Conservation (phyloP, 1,140 invertebrate species). For the Drosophila seguyi region DNA sequence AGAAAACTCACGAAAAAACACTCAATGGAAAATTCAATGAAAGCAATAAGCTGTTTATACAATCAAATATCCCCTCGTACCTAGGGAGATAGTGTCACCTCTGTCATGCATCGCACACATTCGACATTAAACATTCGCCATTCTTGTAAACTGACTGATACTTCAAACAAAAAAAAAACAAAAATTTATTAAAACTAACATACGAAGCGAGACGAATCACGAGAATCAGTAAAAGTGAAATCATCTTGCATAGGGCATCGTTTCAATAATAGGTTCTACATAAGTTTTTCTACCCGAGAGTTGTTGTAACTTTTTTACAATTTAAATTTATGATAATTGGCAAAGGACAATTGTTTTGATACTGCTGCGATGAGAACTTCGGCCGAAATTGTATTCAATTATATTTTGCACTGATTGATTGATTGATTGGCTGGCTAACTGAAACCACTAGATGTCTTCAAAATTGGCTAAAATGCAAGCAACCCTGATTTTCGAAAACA, state of each 20-base stretch:
- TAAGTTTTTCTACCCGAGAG: conserved; percentile 78
- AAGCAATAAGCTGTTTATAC: conserved; percentile 78
- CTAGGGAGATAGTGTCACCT: conserved; percentile 14
- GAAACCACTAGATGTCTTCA: conserved; percentile 81
- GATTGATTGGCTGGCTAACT: conserved; percentile 37
- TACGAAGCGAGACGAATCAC: conserved; percentile 31
- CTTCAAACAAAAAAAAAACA: conserved; percentile 44
- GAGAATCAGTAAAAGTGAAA: conserved; percentile 13
- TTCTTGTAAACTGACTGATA: conserved; percentile 54
- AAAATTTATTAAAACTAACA: conserved; percentile 4
- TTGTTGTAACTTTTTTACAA: conserved; percentile 81
- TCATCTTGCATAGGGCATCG: conserved; percentile 54
- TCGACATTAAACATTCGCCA: conserved; percentile 14
- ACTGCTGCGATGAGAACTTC: conserved; percentile 42
- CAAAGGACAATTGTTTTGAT: conserved; percentile 67
- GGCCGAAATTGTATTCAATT: conserved; percentile 64
- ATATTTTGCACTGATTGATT: conserved; percentile 54
- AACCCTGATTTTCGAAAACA: conserved; percentile 63
- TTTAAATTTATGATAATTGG: conserved; percentile 76
- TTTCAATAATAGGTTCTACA: conserved; percentile 82
- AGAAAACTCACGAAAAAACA: neutral
- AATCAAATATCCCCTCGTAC: conserved; percentile 53
- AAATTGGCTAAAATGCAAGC: conserved; percentile 70
- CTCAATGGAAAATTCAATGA: conserved; percentile 12
- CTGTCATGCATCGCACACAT: conserved; percentile 24